Percentiles rank a stretch among this genome's conserved stretches.
These are phyloP conservation scores for Coptotermes formosanus DNA, from an alignment of 1,140 invertebrate species.

Conservation along the genomic window DNA sequence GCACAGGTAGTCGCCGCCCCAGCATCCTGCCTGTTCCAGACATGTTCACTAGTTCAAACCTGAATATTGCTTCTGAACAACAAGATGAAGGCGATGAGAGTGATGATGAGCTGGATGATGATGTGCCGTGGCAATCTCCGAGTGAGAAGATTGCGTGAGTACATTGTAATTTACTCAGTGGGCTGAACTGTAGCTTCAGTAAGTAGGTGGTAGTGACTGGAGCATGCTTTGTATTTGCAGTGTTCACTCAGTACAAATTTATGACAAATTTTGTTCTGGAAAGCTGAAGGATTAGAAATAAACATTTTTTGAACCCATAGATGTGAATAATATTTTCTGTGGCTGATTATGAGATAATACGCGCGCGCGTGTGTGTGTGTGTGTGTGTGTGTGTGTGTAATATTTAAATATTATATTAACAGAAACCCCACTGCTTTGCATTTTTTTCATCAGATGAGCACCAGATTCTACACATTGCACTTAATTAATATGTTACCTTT, in stretches of 20 bases:
- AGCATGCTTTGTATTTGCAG: slow-evolving; percentile 24
- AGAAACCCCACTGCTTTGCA: too few relatives aligned
- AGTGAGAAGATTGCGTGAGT: slow-evolving; percentile 89
- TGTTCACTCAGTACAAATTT: background rate
- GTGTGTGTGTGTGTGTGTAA: too few relatives aligned
- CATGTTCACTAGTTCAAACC: slow-evolving; percentile 75
- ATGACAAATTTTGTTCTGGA: background rate
- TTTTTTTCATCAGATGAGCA: too few relatives aligned
- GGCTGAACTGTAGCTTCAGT: background rate
- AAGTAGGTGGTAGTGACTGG: background rate
- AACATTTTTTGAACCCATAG: too few relatives aligned
- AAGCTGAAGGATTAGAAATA: background rate
- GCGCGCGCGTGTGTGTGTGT: too few relatives aligned
- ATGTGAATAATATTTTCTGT: too few relatives aligned
- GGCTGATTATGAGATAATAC: too few relatives aligned
- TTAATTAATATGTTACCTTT: too few relatives aligned
- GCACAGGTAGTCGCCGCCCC: slow-evolving; percentile 72
- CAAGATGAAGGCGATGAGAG: slow-evolving; percentile 73
- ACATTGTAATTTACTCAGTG: background rate
- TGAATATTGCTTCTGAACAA: slow-evolving; percentile 66
- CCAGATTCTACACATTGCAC: too few relatives aligned
- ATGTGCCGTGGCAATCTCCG: slow-evolving; percentile 83
- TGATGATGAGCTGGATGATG: slow-evolving; percentile 84
- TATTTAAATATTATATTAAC: too few relatives aligned
- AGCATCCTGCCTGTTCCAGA: slow-evolving; percentile 86